These are phyloP conservation scores for Liolophura sinensis DNA, from an alignment of 1,140 invertebrate genomes.

Conservation along the genomic window DNA sequence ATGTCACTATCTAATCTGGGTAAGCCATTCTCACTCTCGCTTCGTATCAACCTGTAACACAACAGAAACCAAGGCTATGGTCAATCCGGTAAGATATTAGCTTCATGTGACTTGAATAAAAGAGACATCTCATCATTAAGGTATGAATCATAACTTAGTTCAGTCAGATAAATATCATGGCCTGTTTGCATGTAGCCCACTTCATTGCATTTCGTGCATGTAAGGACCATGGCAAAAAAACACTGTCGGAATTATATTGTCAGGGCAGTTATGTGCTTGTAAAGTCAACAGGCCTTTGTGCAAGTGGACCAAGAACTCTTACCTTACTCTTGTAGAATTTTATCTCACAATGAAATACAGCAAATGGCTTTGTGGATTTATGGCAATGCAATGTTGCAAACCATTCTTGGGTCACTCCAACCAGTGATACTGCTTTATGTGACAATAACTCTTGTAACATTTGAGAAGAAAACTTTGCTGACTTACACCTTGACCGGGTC, in stretches of 20 bases:
- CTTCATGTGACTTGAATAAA: too few relatives aligned
- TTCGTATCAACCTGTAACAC: neutral
- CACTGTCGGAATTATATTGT: neutral
- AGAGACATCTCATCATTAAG: too few relatives aligned
- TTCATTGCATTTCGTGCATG: too few relatives aligned
- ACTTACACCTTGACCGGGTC: slow-evolving; percentile 33
- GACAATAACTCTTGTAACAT: neutral
- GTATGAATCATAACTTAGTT: too few relatives aligned
- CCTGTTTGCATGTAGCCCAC: too few relatives aligned
- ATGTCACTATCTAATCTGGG: slow-evolving; percentile 28
- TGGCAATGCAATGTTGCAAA: neutral
- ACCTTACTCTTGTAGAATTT: slow-evolving; percentile 1
- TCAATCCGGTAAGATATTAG: neutral
- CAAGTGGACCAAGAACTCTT: too few relatives aligned
- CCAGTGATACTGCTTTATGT: neutral
- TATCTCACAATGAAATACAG: slow-evolving; percentile 7
- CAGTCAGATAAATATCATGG: too few relatives aligned
- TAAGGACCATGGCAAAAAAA: too few relatives aligned
- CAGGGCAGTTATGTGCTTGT: neutral
- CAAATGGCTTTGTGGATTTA: neutral
- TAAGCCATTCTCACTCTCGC: slow-evolving; percentile 27
- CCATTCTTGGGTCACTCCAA: neutral
- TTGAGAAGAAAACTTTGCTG: neutral
- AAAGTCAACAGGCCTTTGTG: too few relatives aligned
- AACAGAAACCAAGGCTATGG: neutral